A percentile compares a stretch with the other conserved stretches of the same genome.
phyloP scores from a whole-genome alignment of 2,888 invertebrate genomes.

The Brenthis hecate region DNA sequence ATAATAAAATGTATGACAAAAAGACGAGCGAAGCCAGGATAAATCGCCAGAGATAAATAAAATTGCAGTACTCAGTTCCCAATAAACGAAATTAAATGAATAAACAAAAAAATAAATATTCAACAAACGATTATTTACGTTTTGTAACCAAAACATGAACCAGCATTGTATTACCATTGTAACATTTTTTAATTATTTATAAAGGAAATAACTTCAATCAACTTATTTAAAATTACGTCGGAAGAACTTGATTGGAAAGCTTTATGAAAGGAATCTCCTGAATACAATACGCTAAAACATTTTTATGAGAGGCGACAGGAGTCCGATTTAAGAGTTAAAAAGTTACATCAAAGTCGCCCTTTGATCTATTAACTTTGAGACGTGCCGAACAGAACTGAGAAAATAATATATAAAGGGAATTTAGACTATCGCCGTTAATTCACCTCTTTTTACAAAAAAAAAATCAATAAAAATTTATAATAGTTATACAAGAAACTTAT shows the following conservation, averaged over 20 bases:
- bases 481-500: no score
- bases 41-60: no score
- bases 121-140: no score
- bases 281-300: constrained; percentile 33
- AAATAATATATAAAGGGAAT: background rate
- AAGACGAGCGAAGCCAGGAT: no score
- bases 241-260: constrained; percentile 27
- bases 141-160: background rate
- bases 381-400: constrained; percentile 24
- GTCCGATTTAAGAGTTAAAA: constrained; percentile 26
- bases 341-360: constrained; percentile 23
- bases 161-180: background rate
- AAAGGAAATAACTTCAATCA: constrained; percentile 9
- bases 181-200: background rate
- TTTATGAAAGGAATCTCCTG: constrained; percentile 21
- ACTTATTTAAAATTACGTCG: constrained; percentile 19
- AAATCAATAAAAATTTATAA: no score
- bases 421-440: constrained; percentile 12
- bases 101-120: no score
- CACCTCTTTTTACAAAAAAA: background rate
- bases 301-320: constrained; percentile 29
- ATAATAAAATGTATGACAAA: no score
- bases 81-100: no score
- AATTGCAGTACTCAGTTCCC: no score
- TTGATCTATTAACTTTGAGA: constrained; percentile 25